These are phyloP conservation scores for Diprion similis DNA, from an alignment of 1,140 invertebrate genomes.

Conservation along the genomic window DNA sequence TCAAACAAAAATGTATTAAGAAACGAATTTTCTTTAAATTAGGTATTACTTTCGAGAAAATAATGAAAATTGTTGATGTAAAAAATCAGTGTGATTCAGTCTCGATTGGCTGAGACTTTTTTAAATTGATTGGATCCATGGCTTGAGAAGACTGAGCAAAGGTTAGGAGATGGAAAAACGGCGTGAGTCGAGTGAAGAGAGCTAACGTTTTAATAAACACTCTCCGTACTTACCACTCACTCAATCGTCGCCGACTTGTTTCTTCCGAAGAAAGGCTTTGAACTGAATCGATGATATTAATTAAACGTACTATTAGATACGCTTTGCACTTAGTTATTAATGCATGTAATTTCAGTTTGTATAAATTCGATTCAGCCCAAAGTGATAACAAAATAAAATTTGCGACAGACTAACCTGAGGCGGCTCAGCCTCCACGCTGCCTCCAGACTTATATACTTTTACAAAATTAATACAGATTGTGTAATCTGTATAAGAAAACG, in stretches of 20 bases:
- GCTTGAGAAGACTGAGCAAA: not conserved
- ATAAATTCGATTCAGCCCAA: constrained; percentile 36
- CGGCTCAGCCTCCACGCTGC: constrained; percentile 56
- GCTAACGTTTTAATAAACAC: constrained; percentile 40
- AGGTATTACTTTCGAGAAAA: no score
- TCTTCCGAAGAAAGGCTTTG: constrained; percentile 50
- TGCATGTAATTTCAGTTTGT: not conserved
- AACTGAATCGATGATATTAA: not conserved
- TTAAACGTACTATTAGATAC: not conserved
- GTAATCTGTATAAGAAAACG: no score
- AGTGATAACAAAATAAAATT: constrained; percentile 48
- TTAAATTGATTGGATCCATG: not conserved
- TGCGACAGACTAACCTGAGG: constrained; percentile 60
- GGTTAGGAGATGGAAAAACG: constrained; percentile 26
- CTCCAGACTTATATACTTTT: constrained; percentile 27
- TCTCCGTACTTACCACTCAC: constrained; percentile 61
- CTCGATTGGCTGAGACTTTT: not conserved
- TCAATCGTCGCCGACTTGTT: constrained; percentile 56
- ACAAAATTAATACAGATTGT: no score
- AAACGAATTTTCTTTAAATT: no score
- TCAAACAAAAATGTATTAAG: no score
- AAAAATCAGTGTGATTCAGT: no score
- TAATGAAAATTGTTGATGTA: no score
- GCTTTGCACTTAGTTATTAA: not conserved
- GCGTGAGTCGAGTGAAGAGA: constrained; percentile 50